Evolutionary conservation across 2,888 invertebrate species (phyloP).

Genomic region (Anorthoa munda): DNA sequence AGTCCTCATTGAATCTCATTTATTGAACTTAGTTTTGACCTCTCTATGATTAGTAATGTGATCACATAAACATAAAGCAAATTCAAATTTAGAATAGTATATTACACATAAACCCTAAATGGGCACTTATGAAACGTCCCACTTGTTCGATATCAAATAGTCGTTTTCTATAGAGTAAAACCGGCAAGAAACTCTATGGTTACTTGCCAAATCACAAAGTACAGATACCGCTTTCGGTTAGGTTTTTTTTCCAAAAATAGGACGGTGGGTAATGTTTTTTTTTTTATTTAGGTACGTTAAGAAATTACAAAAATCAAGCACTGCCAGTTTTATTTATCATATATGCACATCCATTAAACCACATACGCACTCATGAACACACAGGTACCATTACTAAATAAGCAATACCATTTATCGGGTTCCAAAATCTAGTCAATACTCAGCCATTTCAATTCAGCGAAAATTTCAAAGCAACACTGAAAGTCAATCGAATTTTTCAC

Average conservation of each 20-base stretch:
- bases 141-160: too few relatives aligned
- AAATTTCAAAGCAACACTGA: constrained; percentile 53
- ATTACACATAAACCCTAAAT: too few relatives aligned
- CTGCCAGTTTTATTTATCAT: neutral
- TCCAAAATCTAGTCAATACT: constrained; percentile 33
- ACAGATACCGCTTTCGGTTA: neutral
- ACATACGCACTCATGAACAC: neutral
- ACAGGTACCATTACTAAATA: constrained; percentile 26
- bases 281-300: neutral
- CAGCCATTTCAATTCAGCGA: constrained; percentile 37
- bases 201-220: too few relatives aligned
- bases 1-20: too few relatives aligned
- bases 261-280: neutral
- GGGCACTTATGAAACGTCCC: too few relatives aligned
- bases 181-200: too few relatives aligned
- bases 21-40: too few relatives aligned
- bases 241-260: neutral
- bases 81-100: too few relatives aligned
- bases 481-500: constrained; percentile 52
- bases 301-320: neutral
- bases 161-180: too few relatives aligned
- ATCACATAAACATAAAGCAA: too few relatives aligned
- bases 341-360: neutral
- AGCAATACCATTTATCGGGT: constrained; percentile 24
- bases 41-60: too few relatives aligned